A percentile compares a stretch with the other conserved stretches of the same genome.
phyloP scores from a whole-genome alignment of 2,113 vertebrate species.

The Peucedramus taeniatus region DNA sequence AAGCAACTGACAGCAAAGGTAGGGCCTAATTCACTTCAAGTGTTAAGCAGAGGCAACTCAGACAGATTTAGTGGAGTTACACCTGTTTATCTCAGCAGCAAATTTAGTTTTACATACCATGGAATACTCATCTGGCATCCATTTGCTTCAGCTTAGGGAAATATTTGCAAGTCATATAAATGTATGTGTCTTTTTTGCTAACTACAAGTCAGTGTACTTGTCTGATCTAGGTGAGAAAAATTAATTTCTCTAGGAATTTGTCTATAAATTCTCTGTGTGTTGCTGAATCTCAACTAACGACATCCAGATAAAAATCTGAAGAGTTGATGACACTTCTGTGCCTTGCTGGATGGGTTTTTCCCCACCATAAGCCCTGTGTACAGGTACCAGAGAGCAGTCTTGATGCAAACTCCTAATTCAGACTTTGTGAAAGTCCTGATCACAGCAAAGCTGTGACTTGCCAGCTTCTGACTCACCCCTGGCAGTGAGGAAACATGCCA shows the following conservation, averaged over 20 bases:
- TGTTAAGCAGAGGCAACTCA: not conserved
- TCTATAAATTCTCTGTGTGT: not conserved
- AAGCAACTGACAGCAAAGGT: not conserved
- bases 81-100: conserved; percentile 9
- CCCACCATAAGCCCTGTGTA: not conserved
- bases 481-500: not conserved
- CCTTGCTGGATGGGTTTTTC: not conserved
- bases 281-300: not conserved
- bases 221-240: not conserved
- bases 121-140: not conserved
- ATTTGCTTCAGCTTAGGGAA: not conserved
- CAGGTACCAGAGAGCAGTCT: not conserved
- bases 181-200: not conserved
- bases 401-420: not conserved
- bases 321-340: not conserved
- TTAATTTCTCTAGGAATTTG: not conserved
- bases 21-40: not conserved
- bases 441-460: not conserved
- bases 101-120: not conserved
- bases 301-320: not conserved
- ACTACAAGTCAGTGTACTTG: not conserved
- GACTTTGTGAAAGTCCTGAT: not conserved
- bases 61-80: not conserved
- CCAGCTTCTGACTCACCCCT: not conserved
- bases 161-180: not conserved